Percentiles rank a stretch among this genome's conserved stretches.
Conservation (phyloP, 1,140 invertebrate genomes). For the Proctacanthus coquilletti region DNA sequence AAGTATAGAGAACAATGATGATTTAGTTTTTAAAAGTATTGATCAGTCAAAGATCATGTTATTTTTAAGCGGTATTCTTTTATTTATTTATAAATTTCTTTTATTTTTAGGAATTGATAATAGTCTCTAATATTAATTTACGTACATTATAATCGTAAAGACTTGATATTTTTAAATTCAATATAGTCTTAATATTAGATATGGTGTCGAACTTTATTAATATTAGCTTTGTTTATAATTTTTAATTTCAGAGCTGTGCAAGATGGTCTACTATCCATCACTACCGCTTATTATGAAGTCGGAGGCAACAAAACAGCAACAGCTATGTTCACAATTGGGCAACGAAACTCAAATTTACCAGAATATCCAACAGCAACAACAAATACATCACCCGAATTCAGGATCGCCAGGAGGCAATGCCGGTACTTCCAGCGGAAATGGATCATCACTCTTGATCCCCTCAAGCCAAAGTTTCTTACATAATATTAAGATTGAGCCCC, state of each 20-base stretch:
- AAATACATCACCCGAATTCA: constrained; percentile 3
- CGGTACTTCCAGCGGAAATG: constrained; percentile 1
- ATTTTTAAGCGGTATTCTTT: neutral
- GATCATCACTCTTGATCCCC: constrained; percentile 7
- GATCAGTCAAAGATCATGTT: too few species aligned
- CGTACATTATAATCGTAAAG: constrained; percentile 5
- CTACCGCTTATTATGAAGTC: constrained; percentile 27
- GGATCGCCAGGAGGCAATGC: too few species aligned
- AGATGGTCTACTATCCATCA: constrained; percentile 28
- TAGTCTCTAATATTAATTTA: constrained; percentile 4
- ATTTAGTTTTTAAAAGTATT: too few species aligned
- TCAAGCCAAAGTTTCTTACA: neutral
- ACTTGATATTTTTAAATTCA: too few species aligned
- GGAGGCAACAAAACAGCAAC: constrained; percentile 21
- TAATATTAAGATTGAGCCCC: constrained; percentile 1
- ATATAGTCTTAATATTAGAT: neutral
- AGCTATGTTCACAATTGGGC: constrained; percentile 13
- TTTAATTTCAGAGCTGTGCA: constrained; percentile 17
- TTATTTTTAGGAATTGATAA: neutral
- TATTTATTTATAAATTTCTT: neutral
- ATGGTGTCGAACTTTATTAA: neutral
- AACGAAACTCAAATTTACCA: constrained; percentile 7
- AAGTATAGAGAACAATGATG: too few species aligned
- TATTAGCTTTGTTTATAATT: constrained; percentile 1
- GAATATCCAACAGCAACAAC: constrained; percentile 7